Evolutionary conservation across 1,140 invertebrate genomes (phyloP), one percentile per base, ranked within the genome.

Genomic region (Oedothorax gibbosus): DNA sequence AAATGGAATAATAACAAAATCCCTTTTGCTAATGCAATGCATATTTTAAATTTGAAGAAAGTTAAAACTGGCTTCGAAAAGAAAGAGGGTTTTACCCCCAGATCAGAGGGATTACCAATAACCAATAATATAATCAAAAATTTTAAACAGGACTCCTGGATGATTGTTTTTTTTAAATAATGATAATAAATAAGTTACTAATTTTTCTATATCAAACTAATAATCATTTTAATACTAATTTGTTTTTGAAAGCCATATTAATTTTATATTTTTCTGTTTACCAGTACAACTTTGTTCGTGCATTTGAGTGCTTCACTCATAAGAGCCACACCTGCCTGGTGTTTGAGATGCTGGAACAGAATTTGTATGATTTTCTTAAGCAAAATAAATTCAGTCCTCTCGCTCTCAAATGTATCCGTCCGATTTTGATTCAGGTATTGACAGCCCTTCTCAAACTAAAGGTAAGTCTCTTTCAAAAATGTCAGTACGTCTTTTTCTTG

Each of bases 271-370:
- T 51, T 15, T 81, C 10, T 73, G 35, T 92, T 97, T 96, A 69
- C 65, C 66, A 88, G 72, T 88, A 86, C 92, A 99, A 99, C 92
- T 99, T 99, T 93, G 98, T 99, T 85, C 96, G 98, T 83, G 98
- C 98, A 14, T 99, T 97, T 91, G 99, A 99, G 91, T 99, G 98
- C 92, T 99, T 99, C 91, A 97, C 99, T 91, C 98, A 99, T 92
- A 99, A 99, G 90, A 99, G 98, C 89, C 98, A 99, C 91, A 99
- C 98, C 50, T 99, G 98, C 91, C 93, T 99, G 90, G 99, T 99
- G 88, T 99, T 99, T 91, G 98, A 99, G 91, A 99, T 99, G 98
- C 93, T 99, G 87, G 98, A 99, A 90, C 98, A 99, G 92, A 99
- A 99, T 92, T 93, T 99, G 78, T 99, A 99, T 91, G 99, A 99